phyloP scores from a whole-genome alignment of 1,140 invertebrate species.

The Bombyx mori region ASM3026992v2 NC_085107.1:9301001-9301500 shows the following conservation, averaged over 20 bases:
- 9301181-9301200: not conserved
- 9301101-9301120: constrained; percentile 84
- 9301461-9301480: constrained; percentile 96
- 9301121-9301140: not conserved
- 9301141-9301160: no score
- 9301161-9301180: not conserved
- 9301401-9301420: constrained; percentile 84
- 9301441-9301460: constrained; percentile 95
- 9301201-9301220: not conserved
- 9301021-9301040: constrained; percentile 96
- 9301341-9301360: not conserved
- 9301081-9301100: constrained; percentile 91
- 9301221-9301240: not conserved
- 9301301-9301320: not conserved
- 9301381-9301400: constrained; percentile 4
- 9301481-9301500: constrained; percentile 92
- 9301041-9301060: constrained; percentile 92
- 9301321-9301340: not conserved
- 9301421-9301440: constrained; percentile 89
- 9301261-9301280: not conserved
- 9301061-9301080: constrained; percentile 94
- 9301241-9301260: not conserved
- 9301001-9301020: constrained; percentile 78
- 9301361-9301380: not conserved
- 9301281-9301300: not conserved